A percentile compares a stretch with the other conserved stretches of the same genome.
Conservation (phyloP, 2,888 invertebrate species). For the Cecidostiba fungosa region DNA sequence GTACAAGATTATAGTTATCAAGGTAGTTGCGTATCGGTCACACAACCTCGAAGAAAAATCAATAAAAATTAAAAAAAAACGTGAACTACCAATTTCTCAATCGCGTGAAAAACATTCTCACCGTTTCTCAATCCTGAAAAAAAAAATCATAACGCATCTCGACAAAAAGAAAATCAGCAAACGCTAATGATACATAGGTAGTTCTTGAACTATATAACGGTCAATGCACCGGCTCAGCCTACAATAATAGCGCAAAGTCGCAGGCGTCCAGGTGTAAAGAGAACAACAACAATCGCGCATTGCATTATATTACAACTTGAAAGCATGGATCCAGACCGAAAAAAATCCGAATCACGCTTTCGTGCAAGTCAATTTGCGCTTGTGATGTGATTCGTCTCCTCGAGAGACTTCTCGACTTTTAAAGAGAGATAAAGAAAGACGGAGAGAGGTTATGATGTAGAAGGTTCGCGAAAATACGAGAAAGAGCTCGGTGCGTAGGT, state of each 20-base stretch:
- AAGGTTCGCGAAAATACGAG: conserved; percentile 55
- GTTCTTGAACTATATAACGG: conserved; percentile 29
- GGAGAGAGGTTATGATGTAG: conserved; percentile 44
- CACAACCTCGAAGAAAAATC: background rate
- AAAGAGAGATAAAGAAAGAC: background rate
- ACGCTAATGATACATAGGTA: background rate
- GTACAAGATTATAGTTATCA: too few species aligned
- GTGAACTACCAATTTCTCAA: too few species aligned
- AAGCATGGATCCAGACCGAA: background rate
- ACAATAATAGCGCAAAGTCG: conserved; percentile 10
- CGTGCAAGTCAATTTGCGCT: background rate
- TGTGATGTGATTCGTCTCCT: background rate
- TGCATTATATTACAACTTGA: background rate
- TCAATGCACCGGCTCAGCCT: conserved; percentile 19
- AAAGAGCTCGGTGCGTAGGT: conserved; percentile 9
- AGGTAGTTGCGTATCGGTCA: background rate
- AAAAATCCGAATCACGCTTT: background rate
- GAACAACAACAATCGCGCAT: background rate
- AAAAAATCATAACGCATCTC: background rate
- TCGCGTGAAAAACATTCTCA: background rate
- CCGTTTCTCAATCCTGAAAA: background rate
- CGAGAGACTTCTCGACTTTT: background rate
- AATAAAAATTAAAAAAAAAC: background rate
- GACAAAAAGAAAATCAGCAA: background rate
- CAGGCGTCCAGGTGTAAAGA: background rate